Percentiles rank a stretch among this genome's conserved stretches.
Evolutionary conservation across 2,797 vertebrate genomes (phyloP).

Genomic region (Coregonus suidteri): DNA sequence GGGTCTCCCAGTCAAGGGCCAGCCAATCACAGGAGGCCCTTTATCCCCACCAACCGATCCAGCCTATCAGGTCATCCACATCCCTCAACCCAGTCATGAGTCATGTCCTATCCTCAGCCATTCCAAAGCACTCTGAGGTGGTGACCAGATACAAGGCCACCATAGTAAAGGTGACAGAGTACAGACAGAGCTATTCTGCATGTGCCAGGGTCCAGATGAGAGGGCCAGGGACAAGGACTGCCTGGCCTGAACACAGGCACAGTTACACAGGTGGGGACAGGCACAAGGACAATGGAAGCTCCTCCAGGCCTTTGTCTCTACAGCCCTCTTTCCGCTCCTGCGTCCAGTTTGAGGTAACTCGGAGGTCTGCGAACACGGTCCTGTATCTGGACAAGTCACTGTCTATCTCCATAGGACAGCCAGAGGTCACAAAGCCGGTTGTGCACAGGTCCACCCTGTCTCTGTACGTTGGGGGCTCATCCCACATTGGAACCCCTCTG

Average conservation of each 20-base stretch:
- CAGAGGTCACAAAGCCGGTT: constrained; percentile 53
- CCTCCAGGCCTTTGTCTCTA: constrained; percentile 42
- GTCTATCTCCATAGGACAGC: constrained; percentile 62
- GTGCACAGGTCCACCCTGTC: constrained; percentile 78
- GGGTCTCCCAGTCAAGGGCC: constrained; percentile 51
- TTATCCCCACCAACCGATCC: constrained; percentile 9
- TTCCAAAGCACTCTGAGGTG: constrained; percentile 2
- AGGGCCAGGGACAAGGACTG: constrained; percentile 35
- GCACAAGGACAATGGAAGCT: constrained; percentile 40
- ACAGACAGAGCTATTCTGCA: constrained; percentile 33
- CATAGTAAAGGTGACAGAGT: constrained; percentile 41
- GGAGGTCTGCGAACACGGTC: constrained; percentile 62
- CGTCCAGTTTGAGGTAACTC: constrained; percentile 72
- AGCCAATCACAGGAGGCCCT: not conserved
- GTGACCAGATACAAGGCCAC: constrained; percentile 36
- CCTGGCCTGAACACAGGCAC: constrained; percentile 36
- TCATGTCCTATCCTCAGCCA: constrained; percentile 9
- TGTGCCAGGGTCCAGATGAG: constrained; percentile 28
- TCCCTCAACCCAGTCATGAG: constrained; percentile 11
- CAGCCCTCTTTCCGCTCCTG: constrained; percentile 66
- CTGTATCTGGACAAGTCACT: constrained; percentile 80
- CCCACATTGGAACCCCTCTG: constrained; percentile 33
- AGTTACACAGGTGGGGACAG: constrained; percentile 28
- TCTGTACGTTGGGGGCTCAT: constrained; percentile 71
- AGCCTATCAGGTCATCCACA: constrained; percentile 15